Base-by-base conservation (phyloP, 2,888 invertebrate genomes). In the Trachelus stipa region DNA sequence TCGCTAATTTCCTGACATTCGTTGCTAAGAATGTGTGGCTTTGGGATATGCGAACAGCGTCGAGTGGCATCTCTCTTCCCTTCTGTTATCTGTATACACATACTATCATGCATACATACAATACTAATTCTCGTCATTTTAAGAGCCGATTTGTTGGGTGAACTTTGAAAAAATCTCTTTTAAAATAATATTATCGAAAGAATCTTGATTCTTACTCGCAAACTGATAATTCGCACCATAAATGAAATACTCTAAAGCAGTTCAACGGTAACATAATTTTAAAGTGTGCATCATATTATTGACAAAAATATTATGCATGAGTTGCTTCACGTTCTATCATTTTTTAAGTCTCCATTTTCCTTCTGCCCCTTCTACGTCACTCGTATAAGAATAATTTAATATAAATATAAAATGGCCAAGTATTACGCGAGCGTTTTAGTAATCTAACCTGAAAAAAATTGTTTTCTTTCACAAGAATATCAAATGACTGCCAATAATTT, bases 21-120 rank as follows among this genome's bases (percentile, higher is more conserved):
- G 33, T 73, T 69, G 68, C 68, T 40, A 35, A 73, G 69, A 79
- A 76, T 76, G 76, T 56, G 56, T 76, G 69, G 78, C 69, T 73
- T 73, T 68, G 73, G 73, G 76, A 79, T 76, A 12, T 34, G 76
- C 76, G 12, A 73, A 73, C 37, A 37, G 37, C 74, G 23, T 34
- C 34, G 34, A 34, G 37, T 31, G 37, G 35, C 34, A 23, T 74
- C 30, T 23, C 15, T 23, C 56, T 56, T 56, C 23, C 2, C 9
- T 23, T 56, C 56, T 23, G 23, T 23, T 56, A 56, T 23, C 56
- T 23, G 23, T 23, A 56, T 56, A 31, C 31, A 31, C 1, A 56
- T 23, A 56, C 23, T 56, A 23, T 23, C 15, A 23, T 34, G 12
- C 12, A 15, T 71, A 31, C 12, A 71, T 12, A 71, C 12, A 71